Base-by-base conservation (phyloP, 2,797 vertebrate species). In the Myripristis jacobus region DNA sequence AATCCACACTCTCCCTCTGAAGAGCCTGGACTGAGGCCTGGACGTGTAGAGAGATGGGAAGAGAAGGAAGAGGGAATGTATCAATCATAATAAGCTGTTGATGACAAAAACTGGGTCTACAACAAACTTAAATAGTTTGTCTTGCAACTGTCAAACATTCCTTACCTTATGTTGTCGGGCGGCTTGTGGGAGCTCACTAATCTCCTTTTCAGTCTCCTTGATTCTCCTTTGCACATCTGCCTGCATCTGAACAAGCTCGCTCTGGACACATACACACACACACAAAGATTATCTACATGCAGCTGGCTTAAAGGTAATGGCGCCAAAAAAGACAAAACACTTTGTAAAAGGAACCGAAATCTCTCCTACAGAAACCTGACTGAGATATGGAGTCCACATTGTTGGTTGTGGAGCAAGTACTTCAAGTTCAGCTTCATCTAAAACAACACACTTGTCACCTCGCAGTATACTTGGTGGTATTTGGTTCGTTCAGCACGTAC, bases 21-120 rank as follows among this genome's bases (percentile, higher is more conserved):
- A 94, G 68, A 56, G 85, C 89, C 66, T 94, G 93, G 27, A 91
- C 59, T 25, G 86, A 78, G 38, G 82, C 86, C 94, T 95, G 2
- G 46, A 19, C 24, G 7, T 12, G 31, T 1, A 57, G 11, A 46
- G 2, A 50, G 16, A 46, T 24, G 13, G 24, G 46, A 21, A 21
- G 24, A 22, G 51, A 36, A 27, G 21, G 18, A 22, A 21, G 4
- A 9, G 44, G 19, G 19, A 19, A 18, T 15, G 15, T 46, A 15
- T 5, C 1, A 10, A 41, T 18, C 27, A 48, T 41, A 6, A 1
- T 2, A 31, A 15, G 52, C 48, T 19, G 48, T 15, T 6, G 19
- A 55, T 34, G 27, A 54, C 1, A 3, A 1, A 48, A n/a, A n/a
- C n/a, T n/a, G 18, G 48, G 51, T 53, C 2, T 11, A 25, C 19